Evolutionary conservation across 2,797 vertebrate species (phyloP).

Genomic region (Gallinago stenura): DNA sequence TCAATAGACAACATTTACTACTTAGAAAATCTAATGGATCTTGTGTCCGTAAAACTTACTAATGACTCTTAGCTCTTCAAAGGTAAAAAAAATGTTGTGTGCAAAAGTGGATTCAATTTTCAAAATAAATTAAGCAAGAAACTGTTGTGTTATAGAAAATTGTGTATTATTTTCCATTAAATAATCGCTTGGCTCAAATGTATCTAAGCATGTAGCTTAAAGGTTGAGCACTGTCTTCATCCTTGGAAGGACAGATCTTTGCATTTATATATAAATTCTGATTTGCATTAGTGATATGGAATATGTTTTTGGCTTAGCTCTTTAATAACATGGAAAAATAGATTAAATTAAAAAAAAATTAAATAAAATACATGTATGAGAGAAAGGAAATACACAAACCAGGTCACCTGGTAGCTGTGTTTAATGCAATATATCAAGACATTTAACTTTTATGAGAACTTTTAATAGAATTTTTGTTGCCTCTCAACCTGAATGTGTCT

Average conservation of each 20-base stretch:
- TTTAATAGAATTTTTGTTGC: background rate
- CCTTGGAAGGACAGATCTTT: background rate
- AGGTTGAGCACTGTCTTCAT: background rate
- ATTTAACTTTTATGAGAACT: background rate
- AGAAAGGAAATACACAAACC: background rate
- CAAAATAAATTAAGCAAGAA: background rate
- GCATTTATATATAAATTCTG: background rate
- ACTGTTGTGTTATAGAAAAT: rapidly evolving
- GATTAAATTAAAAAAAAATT: background rate
- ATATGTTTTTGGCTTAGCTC: background rate
- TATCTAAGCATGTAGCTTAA: background rate
- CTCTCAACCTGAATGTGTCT: background rate
- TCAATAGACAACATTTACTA: background rate
- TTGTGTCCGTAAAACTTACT: background rate
- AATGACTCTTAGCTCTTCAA: background rate
- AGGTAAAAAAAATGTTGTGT: background rate
- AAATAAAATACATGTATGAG: rapidly evolving
- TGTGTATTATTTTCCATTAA: background rate
- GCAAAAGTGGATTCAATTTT: background rate
- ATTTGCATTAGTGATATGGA: background rate
- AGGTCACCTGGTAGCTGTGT: background rate
- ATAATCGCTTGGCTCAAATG: background rate
- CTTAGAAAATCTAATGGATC: background rate
- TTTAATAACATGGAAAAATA: background rate
- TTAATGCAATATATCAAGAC: background rate